phyloP scores from a whole-genome alignment of 37 sponge, comb jelly and placozoan genomes.

The Cliona cf. orientalis region DNA sequence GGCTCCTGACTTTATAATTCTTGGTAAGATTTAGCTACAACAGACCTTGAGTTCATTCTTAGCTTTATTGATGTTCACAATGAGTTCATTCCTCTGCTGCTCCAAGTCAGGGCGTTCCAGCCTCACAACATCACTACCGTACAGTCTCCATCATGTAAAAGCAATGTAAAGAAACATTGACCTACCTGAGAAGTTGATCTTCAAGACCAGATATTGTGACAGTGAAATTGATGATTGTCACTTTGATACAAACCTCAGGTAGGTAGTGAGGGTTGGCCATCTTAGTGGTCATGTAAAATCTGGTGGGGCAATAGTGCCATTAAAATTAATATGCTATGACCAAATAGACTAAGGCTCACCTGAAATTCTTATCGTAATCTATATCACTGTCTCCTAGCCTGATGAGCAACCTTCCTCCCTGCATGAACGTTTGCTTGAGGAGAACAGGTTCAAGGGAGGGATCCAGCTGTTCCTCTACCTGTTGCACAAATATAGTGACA shows the following conservation, averaged over 20 bases:
- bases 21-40: not conserved
- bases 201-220: conserved; percentile 96
- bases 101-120: conserved; percentile 97
- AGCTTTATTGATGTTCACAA: conserved; percentile 91
- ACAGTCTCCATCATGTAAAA: not conserved
- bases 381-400: conserved; percentile 98
- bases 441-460: conserved; percentile 98
- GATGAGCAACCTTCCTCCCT: conserved; percentile 94
- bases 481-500: not conserved
- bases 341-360: conserved; percentile 14
- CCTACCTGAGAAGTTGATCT: conserved; percentile 94
- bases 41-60: conserved; percentile 93
- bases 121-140: conserved; percentile 91
- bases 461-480: conserved; percentile 95
- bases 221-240: conserved; percentile 99
- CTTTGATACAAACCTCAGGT: conserved; percentile 99
- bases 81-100: conserved; percentile 91
- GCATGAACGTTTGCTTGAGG: conserved; percentile 96
- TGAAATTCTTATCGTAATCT: conserved; percentile 99
- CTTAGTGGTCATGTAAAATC: conserved; percentile 99
- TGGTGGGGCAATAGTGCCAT: not conserved
- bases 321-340: not conserved
- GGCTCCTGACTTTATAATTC: not conserved
- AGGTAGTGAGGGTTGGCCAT: conserved; percentile 99
- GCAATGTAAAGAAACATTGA: not conserved